phyloP scores from a whole-genome alignment of 2,113 vertebrate genomes.

The Furnarius figulus region DNA sequence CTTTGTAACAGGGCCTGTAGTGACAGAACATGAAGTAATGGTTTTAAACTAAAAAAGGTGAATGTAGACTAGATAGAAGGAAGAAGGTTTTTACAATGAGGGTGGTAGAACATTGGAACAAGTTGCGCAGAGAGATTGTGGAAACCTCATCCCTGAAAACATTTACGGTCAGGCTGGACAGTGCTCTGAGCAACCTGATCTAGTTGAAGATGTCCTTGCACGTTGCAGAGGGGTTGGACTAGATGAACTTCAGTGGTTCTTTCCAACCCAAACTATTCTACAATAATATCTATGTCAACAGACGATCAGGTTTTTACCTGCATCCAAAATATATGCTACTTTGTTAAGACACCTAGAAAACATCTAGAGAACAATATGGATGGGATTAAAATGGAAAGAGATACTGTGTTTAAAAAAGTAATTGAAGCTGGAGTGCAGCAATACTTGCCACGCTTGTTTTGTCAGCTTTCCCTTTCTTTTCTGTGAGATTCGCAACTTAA shows the following conservation, averaged over 20 bases:
- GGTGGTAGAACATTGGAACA: neutral
- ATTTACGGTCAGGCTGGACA: neutral
- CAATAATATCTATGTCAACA: neutral
- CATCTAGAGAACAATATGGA: neutral
- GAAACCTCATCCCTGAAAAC: neutral
- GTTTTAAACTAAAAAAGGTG: neutral
- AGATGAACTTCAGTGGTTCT: neutral
- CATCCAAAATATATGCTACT: neutral
- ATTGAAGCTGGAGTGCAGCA: neutral
- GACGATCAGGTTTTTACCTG: neutral
- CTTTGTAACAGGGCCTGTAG: neutral
- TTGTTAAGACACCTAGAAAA: neutral
- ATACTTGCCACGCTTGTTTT: rapidly evolving
- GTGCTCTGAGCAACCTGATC: neutral
- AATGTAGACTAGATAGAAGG: neutral
- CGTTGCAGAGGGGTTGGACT: neutral
- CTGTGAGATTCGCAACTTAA: neutral
- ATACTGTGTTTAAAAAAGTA: neutral
- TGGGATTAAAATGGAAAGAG: neutral
- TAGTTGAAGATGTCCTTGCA: neutral
- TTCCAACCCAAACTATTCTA: neutral
- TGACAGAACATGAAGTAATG: neutral
- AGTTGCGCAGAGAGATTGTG: neutral
- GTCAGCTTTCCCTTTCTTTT: neutral
- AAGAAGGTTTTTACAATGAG: neutral